Evolutionary conservation across 2,888 invertebrate genomes (phyloP).

Genomic region (Drosophila flavopinicola): DNA sequence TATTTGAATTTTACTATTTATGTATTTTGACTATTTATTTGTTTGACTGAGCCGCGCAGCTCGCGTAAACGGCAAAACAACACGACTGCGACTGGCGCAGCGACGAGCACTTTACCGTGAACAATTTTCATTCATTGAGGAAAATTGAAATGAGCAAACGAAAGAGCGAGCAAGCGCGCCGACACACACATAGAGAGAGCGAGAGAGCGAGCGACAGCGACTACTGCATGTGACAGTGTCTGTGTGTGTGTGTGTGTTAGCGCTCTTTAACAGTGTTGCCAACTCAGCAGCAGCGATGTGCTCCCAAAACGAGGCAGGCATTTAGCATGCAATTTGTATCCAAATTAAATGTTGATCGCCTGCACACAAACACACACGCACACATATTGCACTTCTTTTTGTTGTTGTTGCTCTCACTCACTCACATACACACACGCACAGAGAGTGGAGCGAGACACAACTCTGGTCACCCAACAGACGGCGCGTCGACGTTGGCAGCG

Average conservation of each 20-base stretch:
- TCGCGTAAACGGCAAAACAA: slow-evolving; percentile 61
- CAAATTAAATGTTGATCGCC: slow-evolving; percentile 42
- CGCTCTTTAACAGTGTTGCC: slow-evolving; percentile 61
- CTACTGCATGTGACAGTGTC: slow-evolving; percentile 44
- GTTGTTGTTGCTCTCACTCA: too few species aligned
- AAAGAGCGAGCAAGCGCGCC: slow-evolving; percentile 23
- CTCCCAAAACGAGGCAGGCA: slow-evolving; percentile 33
- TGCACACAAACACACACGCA: slow-evolving; percentile 5
- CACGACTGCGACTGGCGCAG: slow-evolving; percentile 48
- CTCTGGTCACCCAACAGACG: slow-evolving; percentile 44
- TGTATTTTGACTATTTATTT: slow-evolving; percentile 22
- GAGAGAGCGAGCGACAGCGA: slow-evolving; percentile 17
- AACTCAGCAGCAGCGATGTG: slow-evolving; percentile 60
- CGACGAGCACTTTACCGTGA: slow-evolving; percentile 70
- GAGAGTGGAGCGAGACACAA: slow-evolving; percentile 4
- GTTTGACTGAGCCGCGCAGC: slow-evolving; percentile 46
- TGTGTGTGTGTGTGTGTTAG: slow-evolving; percentile 20
- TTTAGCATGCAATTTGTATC: slow-evolving; percentile 53
- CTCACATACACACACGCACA: slow-evolving; percentile 15
- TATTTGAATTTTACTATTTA: slow-evolving; percentile 14
- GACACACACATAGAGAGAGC: too few species aligned
- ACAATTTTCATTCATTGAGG: slow-evolving; percentile 80
- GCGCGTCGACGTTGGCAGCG: slow-evolving; percentile 56
- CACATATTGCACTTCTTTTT: background rate
- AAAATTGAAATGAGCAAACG: slow-evolving; percentile 76